These are phyloP conservation scores for Macrocentrus cingulum DNA, from an alignment of 1,140 invertebrate species.

Conservation along the genomic window DNA sequence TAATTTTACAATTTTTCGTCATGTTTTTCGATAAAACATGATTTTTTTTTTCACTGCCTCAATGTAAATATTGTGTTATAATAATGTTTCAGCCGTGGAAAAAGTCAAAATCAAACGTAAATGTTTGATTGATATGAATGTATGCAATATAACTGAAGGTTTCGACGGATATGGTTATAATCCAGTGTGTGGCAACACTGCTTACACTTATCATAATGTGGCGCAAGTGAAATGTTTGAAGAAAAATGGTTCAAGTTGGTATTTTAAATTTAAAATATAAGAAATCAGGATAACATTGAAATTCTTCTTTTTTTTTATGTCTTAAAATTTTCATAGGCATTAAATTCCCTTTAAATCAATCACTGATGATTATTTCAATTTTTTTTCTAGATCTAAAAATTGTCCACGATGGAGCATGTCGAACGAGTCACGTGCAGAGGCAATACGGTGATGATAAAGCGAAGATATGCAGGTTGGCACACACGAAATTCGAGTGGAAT, in stretches of 20 bases:
- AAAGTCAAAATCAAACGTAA: conserved; percentile 25
- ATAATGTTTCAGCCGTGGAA: too few species aligned
- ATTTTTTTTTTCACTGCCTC: too few species aligned
- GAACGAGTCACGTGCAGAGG: conserved; percentile 33
- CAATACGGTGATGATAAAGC: conserved; percentile 18
- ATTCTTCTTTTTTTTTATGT: too few species aligned
- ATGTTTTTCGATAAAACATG: too few species aligned
- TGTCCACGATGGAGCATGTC: conserved; percentile 43
- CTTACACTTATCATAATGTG: conserved; percentile 40
- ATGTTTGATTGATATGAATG: conserved; percentile 24
- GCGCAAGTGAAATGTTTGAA: conserved; percentile 36
- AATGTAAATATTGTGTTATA: too few species aligned
- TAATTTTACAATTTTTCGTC: too few species aligned
- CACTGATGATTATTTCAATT: conserved; percentile 19
- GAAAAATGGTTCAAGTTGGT: too few species aligned
- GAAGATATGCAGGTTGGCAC: conserved; percentile 39
- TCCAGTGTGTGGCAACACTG: conserved; percentile 40
- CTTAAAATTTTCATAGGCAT: too few species aligned
- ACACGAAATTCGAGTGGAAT: conserved; percentile 44
- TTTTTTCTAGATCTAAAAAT: conserved; percentile 37
- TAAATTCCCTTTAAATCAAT: too few species aligned
- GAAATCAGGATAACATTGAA: too few species aligned
- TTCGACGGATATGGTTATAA: conserved; percentile 23
- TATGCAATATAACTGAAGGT: conserved; percentile 21
- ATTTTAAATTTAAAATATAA: too few species aligned